A percentile compares a stretch with the other conserved stretches of the same genome.
These are phyloP conservation scores for Grammomys surdaster DNA, from an alignment of 2,113 vertebrate genomes.

Conservation along the genomic window DNA sequence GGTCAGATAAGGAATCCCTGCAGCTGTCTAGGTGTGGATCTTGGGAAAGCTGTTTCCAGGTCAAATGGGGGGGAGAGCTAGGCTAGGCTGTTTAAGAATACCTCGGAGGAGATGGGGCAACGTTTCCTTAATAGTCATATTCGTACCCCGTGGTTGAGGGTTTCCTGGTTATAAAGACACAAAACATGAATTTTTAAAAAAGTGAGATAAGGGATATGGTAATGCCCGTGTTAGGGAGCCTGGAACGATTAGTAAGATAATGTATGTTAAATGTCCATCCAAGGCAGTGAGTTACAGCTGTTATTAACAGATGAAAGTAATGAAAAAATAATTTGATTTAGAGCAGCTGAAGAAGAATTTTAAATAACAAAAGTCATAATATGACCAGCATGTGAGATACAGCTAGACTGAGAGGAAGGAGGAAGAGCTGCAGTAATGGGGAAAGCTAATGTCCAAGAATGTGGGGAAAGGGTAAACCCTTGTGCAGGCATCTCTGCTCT, in stretches of 20 bases:
- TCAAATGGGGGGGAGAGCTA: background rate
- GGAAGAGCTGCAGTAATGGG: background rate
- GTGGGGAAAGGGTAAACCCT: background rate
- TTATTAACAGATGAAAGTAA: conserved; percentile 66
- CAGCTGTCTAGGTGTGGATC: background rate
- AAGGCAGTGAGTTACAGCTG: conserved; percentile 58
- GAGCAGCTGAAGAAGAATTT: conserved; percentile 62
- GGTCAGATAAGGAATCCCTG: background rate
- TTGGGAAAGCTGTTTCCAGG: background rate
- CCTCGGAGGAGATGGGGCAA: background rate
- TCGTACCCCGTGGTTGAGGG: conserved; percentile 6
- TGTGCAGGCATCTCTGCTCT: background rate
- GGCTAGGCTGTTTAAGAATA: conserved; percentile 41
- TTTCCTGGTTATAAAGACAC: conserved; percentile 61
- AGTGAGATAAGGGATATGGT: background rate
- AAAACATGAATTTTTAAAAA: conserved; percentile 8
- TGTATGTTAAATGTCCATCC: conserved; percentile 48
- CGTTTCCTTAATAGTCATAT: conserved; percentile 46
- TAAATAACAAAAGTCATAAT: conserved; percentile 19
- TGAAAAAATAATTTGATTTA: conserved; percentile 66
- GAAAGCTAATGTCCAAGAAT: background rate
- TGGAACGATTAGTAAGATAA: conserved; percentile 63
- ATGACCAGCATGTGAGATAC: conserved; percentile 59
- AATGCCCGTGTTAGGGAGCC: background rate
- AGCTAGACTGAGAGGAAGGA: conserved; percentile 43